phyloP scores from a whole-genome alignment of 2,888 invertebrate genomes.

The Drosophila sordidula region DNA sequence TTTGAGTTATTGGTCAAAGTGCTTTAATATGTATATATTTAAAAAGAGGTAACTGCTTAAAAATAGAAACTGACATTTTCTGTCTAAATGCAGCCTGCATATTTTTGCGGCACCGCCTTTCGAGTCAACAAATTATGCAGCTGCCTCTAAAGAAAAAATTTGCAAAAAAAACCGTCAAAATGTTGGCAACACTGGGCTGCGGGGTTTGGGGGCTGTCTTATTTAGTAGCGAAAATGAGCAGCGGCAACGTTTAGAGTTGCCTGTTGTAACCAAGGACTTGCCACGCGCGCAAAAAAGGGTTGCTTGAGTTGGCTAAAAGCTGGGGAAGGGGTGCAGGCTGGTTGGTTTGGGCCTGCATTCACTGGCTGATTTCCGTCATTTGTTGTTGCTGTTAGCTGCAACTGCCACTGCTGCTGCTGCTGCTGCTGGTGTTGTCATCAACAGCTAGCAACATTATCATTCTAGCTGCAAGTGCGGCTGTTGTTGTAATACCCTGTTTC shows the following conservation, averaged over 20 bases:
- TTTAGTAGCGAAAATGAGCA: slow-evolving; percentile 80
- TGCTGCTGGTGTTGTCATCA: slow-evolving; percentile 55
- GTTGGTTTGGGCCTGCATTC: slow-evolving; percentile 50
- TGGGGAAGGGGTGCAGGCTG: neutral
- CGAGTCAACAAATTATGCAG: slow-evolving; percentile 49
- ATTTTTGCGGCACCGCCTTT: slow-evolving; percentile 30
- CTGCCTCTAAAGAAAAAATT: slow-evolving; percentile 19
- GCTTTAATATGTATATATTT: slow-evolving; percentile 26
- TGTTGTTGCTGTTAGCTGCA: slow-evolving; percentile 41
- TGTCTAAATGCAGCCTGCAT: slow-evolving; percentile 39
- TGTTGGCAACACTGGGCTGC: slow-evolving; percentile 47
- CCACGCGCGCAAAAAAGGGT: slow-evolving; percentile 49
- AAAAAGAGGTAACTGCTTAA: slow-evolving; percentile 9
- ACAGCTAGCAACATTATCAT: slow-evolving; percentile 67
- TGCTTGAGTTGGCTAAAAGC: slow-evolving; percentile 16
- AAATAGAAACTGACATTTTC: slow-evolving; percentile 21
- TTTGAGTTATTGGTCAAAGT: slow-evolving; percentile 32
- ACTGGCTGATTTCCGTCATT: slow-evolving; percentile 76
- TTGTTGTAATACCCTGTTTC: slow-evolving; percentile 23
- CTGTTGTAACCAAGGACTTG: slow-evolving; percentile 49
- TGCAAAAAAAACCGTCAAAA: slow-evolving; percentile 60
- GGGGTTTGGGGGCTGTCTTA: slow-evolving; percentile 52
- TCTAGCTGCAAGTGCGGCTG: slow-evolving; percentile 54
- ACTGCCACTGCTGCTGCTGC: slow-evolving; percentile 27
- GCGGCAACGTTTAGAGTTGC: slow-evolving; percentile 61